phyloP scores from a whole-genome alignment of 1,140 invertebrate genomes.

The Gonatopus flavifemur region DNA sequence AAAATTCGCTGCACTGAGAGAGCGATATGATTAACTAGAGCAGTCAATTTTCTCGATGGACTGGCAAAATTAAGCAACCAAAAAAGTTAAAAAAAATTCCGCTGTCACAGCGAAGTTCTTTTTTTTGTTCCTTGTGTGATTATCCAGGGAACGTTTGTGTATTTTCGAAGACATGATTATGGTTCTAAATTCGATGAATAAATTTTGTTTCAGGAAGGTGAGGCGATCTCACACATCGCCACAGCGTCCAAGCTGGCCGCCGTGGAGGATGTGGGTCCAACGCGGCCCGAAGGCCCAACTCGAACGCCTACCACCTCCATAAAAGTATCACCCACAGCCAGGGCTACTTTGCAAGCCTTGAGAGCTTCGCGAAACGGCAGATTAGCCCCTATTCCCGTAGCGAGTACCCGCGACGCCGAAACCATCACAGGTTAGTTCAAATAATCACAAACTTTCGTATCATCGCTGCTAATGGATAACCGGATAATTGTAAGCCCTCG shows the following conservation, averaged over 20 bases:
- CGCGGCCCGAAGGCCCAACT: conserved; percentile 51
- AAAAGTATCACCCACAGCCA: conserved; percentile 49
- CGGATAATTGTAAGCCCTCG: too few species aligned
- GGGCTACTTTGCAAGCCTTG: conserved; percentile 45
- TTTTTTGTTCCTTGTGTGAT: too few species aligned
- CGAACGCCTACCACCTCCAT: conserved; percentile 40
- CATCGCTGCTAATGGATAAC: too few species aligned
- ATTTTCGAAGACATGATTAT: too few species aligned
- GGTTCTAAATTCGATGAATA: too few species aligned
- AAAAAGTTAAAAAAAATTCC: too few species aligned
- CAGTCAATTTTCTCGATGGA: too few species aligned
- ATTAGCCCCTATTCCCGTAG: conserved; percentile 15
- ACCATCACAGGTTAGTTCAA: conserved; percentile 58
- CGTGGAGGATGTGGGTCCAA: conserved; percentile 61
- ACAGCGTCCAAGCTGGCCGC: conserved; percentile 62
- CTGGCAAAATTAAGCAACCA: too few species aligned
- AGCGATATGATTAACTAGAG: too few species aligned
- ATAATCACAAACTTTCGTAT: conserved; percentile 6
- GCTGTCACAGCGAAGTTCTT: too few species aligned
- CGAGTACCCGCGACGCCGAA: conserved; percentile 52
- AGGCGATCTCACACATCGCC: conserved; percentile 55
- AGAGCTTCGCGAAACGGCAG: conserved; percentile 35
- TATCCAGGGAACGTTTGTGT: too few species aligned
- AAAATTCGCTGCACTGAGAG: too few species aligned
- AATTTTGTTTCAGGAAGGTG: conserved; percentile 50